Conservation (phyloP, 2,888 invertebrate genomes). For the Sphaeridia pumilis region DNA sequence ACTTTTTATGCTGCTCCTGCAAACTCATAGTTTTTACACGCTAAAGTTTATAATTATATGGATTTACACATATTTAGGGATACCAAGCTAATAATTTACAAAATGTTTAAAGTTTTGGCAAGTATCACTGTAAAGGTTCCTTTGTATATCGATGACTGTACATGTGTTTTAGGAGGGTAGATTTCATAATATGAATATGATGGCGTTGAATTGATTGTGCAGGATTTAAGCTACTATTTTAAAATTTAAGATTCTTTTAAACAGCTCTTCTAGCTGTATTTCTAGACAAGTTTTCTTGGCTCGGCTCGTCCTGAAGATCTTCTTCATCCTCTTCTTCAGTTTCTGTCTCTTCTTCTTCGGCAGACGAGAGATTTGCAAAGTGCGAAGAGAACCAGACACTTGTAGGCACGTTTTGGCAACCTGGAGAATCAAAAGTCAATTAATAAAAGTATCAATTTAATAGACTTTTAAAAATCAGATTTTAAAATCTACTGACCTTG, state of each 20-base stretch:
- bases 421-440: slow-evolving; percentile 27
- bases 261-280: slow-evolving; percentile 22
- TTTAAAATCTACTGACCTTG: slow-evolving; percentile 30
- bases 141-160: too few species aligned
- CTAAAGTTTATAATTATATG: too few species aligned
- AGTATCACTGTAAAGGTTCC: slow-evolving; percentile 15
- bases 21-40: too few species aligned
- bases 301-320: slow-evolving; percentile 3
- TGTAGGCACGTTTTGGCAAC: slow-evolving; percentile 44
- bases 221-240: too few species aligned
- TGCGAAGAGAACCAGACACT: slow-evolving; percentile 40
- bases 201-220: too few species aligned
- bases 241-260: neutral
- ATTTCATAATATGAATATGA: too few species aligned
- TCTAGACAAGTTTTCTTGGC: slow-evolving; percentile 26
- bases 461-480: neutral
- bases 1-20: too few species aligned
- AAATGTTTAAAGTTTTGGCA: slow-evolving; percentile 14
- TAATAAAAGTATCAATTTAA: slow-evolving; percentile 2
- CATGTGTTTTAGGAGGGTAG: too few species aligned
- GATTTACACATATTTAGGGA: too few species aligned
- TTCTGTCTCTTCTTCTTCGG: slow-evolving; percentile 14
- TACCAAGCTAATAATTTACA: too few species aligned
- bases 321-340: slow-evolving; percentile 20
- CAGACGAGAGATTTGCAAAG: too few species aligned